phyloP scores from a whole-genome alignment of 1,140 invertebrate species.

The Carposina sasakii region DNA sequence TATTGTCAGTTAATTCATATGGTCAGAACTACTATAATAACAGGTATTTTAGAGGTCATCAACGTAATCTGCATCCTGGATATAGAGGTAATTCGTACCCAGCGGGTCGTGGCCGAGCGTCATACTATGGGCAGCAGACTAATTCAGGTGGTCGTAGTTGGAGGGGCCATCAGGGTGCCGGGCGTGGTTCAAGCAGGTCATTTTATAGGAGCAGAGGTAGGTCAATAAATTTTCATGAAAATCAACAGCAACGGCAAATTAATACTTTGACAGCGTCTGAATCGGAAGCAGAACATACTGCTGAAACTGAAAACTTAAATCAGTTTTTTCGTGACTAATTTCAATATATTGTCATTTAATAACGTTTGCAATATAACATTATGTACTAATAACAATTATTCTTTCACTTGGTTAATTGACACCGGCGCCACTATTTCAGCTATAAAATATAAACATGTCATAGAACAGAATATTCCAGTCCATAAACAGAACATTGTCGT shows the following conservation, averaged over 20 bases:
- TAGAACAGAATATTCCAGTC: conserved; percentile 14
- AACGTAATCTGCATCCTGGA: not conserved
- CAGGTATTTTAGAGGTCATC: not conserved
- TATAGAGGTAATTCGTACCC: too few relatives aligned
- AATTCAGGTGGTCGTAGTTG: not conserved
- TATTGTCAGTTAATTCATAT: too few relatives aligned
- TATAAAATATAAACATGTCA: conserved; percentile 18
- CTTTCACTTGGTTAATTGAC: conserved; percentile 20
- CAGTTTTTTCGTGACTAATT: conserved; percentile 1
- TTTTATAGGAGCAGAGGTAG: not conserved
- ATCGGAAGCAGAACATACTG: not conserved
- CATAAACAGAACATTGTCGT: conserved; percentile 18
- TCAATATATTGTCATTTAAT: not conserved
- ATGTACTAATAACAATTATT: conserved; percentile 2
- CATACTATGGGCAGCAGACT: not conserved
- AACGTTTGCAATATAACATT: not conserved
- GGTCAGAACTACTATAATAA: too few relatives aligned
- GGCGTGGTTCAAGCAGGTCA: not conserved
- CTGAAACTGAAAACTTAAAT: not conserved
- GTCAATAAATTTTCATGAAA: too few relatives aligned
- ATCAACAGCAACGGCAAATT: too few relatives aligned
- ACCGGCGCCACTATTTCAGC: conserved; percentile 22
- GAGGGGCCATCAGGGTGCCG: not conserved
- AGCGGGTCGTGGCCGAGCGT: not conserved
- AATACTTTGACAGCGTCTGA: not conserved